Percentiles rank a stretch among this genome's conserved stretches.
Evolutionary conservation across 2,888 invertebrate species (phyloP).

Genomic region (Ormyrus thymus): DNA sequence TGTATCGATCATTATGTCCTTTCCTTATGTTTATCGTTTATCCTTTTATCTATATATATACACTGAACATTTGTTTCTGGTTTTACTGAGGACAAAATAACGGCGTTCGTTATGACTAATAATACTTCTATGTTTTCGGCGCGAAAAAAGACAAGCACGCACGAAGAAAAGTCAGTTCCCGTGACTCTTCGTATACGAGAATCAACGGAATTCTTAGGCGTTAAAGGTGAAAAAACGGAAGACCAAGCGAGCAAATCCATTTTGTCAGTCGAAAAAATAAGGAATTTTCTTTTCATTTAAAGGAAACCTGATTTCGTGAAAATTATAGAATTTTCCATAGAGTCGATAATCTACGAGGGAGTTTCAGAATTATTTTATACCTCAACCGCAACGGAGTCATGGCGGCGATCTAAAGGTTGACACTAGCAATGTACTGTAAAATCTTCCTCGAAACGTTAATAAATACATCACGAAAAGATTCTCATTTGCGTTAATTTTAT

Average conservation of each 20-base stretch:
- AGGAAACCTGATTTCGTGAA: too few species aligned
- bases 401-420: too few species aligned
- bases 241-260: slow-evolving; percentile 20
- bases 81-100: slow-evolving; percentile 24
- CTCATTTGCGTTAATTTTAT: slow-evolving; percentile 7
- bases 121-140: slow-evolving; percentile 27
- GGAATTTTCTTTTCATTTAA: too few species aligned
- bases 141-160: neutral
- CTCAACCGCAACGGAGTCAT: too few species aligned
- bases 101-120: slow-evolving; percentile 3
- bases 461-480: neutral
- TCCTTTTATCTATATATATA: slow-evolving; percentile 19
- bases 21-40: slow-evolving; percentile 25
- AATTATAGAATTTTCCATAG: too few species aligned
- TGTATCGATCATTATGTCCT: neutral
- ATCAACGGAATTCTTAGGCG: slow-evolving; percentile 9
- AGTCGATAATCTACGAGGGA: too few species aligned
- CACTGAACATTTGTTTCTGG: slow-evolving; percentile 19
- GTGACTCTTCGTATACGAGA: neutral
- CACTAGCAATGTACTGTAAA: too few species aligned
- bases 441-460: too few species aligned
- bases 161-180: neutral
- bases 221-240: slow-evolving; percentile 17
- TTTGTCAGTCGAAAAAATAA: slow-evolving; percentile 1
- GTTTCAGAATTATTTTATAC: too few species aligned